phyloP scores from a whole-genome alignment of 2,888 invertebrate species.

The Drosophila putrida region DNA sequence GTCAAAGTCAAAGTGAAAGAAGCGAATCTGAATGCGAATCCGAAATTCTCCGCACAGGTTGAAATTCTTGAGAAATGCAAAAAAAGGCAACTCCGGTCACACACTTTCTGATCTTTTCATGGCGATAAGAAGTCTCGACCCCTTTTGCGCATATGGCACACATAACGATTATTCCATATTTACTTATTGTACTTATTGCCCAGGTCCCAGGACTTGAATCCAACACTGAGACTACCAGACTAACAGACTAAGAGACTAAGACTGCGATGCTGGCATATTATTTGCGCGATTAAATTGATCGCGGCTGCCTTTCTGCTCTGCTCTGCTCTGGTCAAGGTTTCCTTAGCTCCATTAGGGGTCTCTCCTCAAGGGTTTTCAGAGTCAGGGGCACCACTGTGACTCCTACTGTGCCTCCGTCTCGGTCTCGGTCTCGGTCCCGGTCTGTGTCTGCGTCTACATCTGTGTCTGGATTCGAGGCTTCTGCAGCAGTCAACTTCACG shows the following conservation, averaged over 20 bases:
- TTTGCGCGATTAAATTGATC: constrained; percentile 85
- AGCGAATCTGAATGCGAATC: constrained; percentile 13
- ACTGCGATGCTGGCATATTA: constrained; percentile 72
- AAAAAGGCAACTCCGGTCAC: constrained; percentile 52
- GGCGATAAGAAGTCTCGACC: constrained; percentile 68
- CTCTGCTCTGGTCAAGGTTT: constrained; percentile 14
- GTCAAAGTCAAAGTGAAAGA: constrained; percentile 77
- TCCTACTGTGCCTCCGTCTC: constrained; percentile 52
- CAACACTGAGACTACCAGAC: background rate
- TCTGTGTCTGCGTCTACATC: constrained; percentile 43
- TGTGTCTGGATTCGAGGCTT: constrained; percentile 58
- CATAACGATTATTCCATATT: constrained; percentile 83
- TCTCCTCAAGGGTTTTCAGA: constrained; percentile 32
- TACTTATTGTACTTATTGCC: constrained; percentile 80
- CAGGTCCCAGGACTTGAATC: constrained; percentile 50
- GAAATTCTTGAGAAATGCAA: constrained; percentile 75
- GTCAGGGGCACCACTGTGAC: constrained; percentile 38
- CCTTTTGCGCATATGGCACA: constrained; percentile 64
- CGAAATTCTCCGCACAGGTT: constrained; percentile 65
- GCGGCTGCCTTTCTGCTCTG: constrained; percentile 52
- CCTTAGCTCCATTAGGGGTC: constrained; percentile 7
- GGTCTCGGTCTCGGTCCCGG: constrained; percentile 50
- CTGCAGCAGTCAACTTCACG: constrained; percentile 82
- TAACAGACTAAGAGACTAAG: constrained; percentile 3
- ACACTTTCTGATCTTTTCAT: constrained; percentile 76